phyloP scores from a whole-genome alignment of 2,797 vertebrate genomes.

The Crenichthys baileyi region DNA sequence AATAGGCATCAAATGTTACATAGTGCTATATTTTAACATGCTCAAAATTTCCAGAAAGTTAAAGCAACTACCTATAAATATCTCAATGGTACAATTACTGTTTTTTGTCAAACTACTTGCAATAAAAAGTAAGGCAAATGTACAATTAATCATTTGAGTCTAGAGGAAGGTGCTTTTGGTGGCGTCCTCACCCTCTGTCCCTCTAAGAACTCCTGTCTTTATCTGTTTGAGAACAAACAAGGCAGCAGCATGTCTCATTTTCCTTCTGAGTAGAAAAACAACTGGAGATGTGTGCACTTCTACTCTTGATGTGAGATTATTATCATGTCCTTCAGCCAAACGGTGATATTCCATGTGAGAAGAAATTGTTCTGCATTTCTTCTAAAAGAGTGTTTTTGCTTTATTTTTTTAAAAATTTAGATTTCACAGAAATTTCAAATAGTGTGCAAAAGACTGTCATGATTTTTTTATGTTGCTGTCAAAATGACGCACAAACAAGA shows the following conservation, averaged over 20 bases:
- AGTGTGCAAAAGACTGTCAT: conserved; percentile 8
- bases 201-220: not conserved
- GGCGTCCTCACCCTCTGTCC: not conserved
- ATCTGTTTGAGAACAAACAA: not conserved
- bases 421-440: conserved; percentile 1
- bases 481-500: not conserved
- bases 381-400: not conserved
- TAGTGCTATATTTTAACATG: too few relatives aligned
- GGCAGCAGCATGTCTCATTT: not conserved
- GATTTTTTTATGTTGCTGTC: conserved; percentile 3
- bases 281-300: not conserved
- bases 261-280: not conserved
- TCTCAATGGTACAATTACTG: not conserved
- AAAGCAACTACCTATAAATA: too few relatives aligned
- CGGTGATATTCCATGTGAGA: not conserved
- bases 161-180: not conserved
- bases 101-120: not conserved
- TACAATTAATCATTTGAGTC: not conserved
- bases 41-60: too few relatives aligned
- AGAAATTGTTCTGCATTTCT: conserved; percentile 2
- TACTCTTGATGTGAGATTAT: conserved; percentile 14
- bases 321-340: conserved; percentile 12
- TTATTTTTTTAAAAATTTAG: not conserved
- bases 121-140: not conserved
- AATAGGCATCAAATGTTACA: too few relatives aligned